Evolutionary conservation across 2,797 vertebrate genomes (phyloP).

Genomic region (Columba guinea): DNA sequence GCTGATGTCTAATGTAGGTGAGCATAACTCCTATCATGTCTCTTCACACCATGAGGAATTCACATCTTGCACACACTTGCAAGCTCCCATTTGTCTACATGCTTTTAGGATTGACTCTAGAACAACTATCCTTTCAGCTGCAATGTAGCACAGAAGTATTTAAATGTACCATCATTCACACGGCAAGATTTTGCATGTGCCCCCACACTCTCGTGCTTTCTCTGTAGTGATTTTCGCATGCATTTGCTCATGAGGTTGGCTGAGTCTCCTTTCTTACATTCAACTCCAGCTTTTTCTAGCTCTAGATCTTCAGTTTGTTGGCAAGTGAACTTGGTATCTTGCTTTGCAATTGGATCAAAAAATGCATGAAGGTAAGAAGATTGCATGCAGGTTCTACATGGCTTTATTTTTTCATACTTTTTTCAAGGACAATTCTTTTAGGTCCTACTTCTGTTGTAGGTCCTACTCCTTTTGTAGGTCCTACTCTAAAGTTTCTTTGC

Average conservation of each 20-base stretch:
- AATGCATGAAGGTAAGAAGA: not conserved
- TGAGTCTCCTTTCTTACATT: not conserved
- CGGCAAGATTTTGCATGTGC: not conserved
- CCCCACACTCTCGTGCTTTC: accelerated
- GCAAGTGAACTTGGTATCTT: not conserved
- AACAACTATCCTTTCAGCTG: not conserved
- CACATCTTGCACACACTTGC: not conserved
- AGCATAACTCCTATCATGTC: not conserved
- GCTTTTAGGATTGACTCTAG: not conserved
- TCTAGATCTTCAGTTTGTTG: not conserved
- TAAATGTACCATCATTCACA: not conserved
- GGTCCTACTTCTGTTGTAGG: too few species aligned
- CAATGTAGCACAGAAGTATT: not conserved
- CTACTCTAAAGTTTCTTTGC: not conserved
- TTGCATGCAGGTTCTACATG: not conserved
- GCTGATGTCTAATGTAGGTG: not conserved
- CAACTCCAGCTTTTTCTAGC: not conserved
- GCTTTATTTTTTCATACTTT: not conserved
- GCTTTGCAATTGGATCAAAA: not conserved
- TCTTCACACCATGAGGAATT: not conserved
- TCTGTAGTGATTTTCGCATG: not conserved
- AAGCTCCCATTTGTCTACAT: not conserved
- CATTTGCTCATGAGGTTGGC: not conserved
- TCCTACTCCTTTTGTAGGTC: too few species aligned
- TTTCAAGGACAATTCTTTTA: not conserved